Base-by-base conservation (phyloP, 2,797 vertebrate species). In the Enteromius mattozi region DNA sequence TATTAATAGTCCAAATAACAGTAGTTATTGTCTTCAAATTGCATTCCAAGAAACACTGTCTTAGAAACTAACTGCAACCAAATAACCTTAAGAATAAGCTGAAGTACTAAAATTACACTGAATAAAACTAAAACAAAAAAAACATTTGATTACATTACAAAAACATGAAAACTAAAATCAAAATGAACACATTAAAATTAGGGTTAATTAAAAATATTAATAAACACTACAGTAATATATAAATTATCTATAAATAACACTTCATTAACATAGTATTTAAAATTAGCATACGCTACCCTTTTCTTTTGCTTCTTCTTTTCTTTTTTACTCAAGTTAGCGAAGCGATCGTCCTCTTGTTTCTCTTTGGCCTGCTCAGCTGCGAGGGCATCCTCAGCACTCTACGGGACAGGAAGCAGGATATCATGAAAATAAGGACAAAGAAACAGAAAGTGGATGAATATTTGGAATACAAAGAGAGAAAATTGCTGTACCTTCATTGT, bases 241-340 rank as follows among this genome's bases (percentile, higher is more conserved):
- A 51, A 51, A 56, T 56, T 9, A 56, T 56, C 8, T n/a, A n/a
- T 9, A 59, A 59, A 59, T n/a, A 59, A 59, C 21, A 24, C n/a
- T 24, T 59, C 3, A 21, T 24, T 4, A 59, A 4, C 3, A 12
- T 12, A 47, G 37, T 45, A 45, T 70, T 70, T 3, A 71, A 49
- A 75, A n/a, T 51, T 6, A 13, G 27, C 17, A 74, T 21, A 51
- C 27, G 8, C 12, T 85, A 97, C 97, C 95, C 91, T 92, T 84
- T 98, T 98, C 90, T 98, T 98, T 21, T 95, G 94, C 90, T 97
- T 97, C 86, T 98, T 98, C 86, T 96, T 98, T 85, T 98, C 97
- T 87, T 98, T 98, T 84, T 97, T 98, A 91, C 94, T 98, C 1
- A 98, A 85, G 72, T 97, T 95, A 9, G 95, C 96, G 2, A 90